Base-by-base conservation (phyloP, 2,888 invertebrate genomes). In the Oligia strigilis region DNA sequence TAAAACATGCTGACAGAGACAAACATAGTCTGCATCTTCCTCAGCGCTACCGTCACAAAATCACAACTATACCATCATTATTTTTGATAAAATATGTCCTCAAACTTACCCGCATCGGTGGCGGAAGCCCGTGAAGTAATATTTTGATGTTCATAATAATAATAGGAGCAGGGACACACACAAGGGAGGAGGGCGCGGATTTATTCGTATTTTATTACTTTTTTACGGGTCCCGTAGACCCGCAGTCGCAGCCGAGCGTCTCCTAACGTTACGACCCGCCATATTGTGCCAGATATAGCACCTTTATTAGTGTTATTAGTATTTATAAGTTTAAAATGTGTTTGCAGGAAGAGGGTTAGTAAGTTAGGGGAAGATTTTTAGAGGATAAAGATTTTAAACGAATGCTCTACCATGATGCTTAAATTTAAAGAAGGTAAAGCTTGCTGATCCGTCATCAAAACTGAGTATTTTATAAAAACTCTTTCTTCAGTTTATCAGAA, bases 191-290 rank as follows among this genome's bases (percentile, higher is more conserved):
- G 93, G 93, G 94, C 91, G 89, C 90, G 95, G 96, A 96, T 96
- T 96, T 96, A 96, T 96, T 95, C 92, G 91, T 92, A 93, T 97
- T 97, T 97, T 97, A 97, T 96, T 96, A 96, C 97, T 94, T 96
- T 96, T 97, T 96, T 96, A 96, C 95, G 96, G 94, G 93, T 89
- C 92, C 92, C 92, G 88, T 90, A 90, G 92, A 89, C 92, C 92
- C 93, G 88, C 89, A 90, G 93, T 93, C 91, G 91, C 91, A 89
- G 90, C 90, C 93, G 93, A 93, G 93, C 93, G 94, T 91, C 92
- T 91, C 91, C 91, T 91, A 88, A 90, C 91, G 93, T 92, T 94
- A 94, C 93, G 93, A 93, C 92, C 91, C 89, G 87, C 88, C 90
- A 91, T 91, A 92, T 91, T 90, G 91, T 90, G 90, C 87, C 90